These are phyloP conservation scores for Azemiops feae DNA, from an alignment of 2,113 vertebrate genomes.

Conservation along the genomic window DNA sequence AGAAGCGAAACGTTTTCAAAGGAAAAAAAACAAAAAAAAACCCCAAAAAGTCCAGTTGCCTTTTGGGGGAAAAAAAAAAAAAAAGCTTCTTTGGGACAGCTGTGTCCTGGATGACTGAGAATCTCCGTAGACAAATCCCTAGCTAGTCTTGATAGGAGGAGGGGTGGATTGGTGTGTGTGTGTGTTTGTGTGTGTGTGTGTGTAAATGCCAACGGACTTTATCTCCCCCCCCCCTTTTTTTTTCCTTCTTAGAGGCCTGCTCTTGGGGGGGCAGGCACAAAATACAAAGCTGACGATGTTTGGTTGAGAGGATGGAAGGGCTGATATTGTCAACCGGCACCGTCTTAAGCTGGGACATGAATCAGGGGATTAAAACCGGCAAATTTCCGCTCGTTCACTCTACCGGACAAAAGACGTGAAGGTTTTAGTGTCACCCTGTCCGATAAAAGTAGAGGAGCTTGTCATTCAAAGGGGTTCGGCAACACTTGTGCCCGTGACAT, in stretches of 20 bases:
- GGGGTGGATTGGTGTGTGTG: background rate
- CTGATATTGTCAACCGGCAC: constrained; percentile 78
- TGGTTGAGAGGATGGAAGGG: constrained; percentile 74
- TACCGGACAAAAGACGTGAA: constrained; percentile 83
- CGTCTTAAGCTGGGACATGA: constrained; percentile 85
- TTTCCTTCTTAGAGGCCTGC: background rate
- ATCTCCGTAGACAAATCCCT: background rate
- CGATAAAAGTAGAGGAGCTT: constrained; percentile 97
- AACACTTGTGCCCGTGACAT: constrained; percentile 86
- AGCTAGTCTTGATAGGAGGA: background rate
- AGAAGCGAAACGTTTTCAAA: too few species aligned
- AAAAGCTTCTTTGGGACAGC: background rate
- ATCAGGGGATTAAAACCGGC: constrained; percentile 97
- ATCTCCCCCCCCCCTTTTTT: background rate
- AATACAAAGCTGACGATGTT: constrained; percentile 52
- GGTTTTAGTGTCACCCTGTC: constrained; percentile 92
- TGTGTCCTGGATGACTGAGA: background rate
- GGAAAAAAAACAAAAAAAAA: too few species aligned
- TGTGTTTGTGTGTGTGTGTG: background rate
- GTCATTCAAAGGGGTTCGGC: constrained; percentile 86
- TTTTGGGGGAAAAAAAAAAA: too few species aligned
- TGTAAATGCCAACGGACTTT: background rate
- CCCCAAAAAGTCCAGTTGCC: too few species aligned
- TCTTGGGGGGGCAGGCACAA: rapidly evolving
- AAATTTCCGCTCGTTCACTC: constrained; percentile 95